Conservation (phyloP, 2,797 vertebrate genomes). For the Gadopsis bispinosus region DNA sequence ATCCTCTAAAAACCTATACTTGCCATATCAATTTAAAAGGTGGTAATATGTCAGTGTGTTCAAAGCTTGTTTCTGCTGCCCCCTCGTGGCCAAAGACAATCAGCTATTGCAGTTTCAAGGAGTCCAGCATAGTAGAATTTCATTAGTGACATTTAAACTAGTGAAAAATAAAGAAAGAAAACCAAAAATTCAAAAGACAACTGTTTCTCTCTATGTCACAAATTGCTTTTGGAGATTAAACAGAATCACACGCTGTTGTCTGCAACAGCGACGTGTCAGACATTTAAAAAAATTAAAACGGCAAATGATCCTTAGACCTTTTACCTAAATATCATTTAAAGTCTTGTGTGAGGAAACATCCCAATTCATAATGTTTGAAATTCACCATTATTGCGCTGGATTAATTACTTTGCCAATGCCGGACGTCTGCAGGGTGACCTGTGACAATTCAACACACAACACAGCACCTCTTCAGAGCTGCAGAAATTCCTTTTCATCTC, state of each 20-base stretch:
- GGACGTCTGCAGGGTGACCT: slow-evolving; percentile 81
- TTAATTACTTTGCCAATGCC: slow-evolving; percentile 84
- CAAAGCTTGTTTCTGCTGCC: slow-evolving; percentile 48
- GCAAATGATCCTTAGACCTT: slow-evolving; percentile 76
- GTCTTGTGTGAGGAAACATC: slow-evolving; percentile 82
- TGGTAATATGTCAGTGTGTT: not conserved
- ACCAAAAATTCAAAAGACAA: not conserved
- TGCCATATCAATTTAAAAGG: not conserved
- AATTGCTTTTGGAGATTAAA: slow-evolving; percentile 61
- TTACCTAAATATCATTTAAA: slow-evolving; percentile 85
- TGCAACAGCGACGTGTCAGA: slow-evolving; percentile 59
- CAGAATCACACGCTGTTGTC: slow-evolving; percentile 42
- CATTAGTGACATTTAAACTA: not conserved
- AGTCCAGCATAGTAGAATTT: not conserved
- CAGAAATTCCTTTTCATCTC: slow-evolving; percentile 89
- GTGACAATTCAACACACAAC: slow-evolving; percentile 81
- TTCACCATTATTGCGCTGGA: slow-evolving; percentile 83
- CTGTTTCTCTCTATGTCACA: slow-evolving; percentile 5
- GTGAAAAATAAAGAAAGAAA: not conserved
- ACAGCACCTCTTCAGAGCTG: slow-evolving; percentile 77
- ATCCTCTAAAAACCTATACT: not conserved
- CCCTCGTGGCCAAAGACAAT: slow-evolving; percentile 36
- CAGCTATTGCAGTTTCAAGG: not conserved
- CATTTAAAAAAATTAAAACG: slow-evolving; percentile 60
- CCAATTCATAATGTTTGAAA: slow-evolving; percentile 82